Percentiles rank a stretch among this genome's conserved stretches.
These are phyloP conservation scores for Tachyglossus aculeatus DNA, from an alignment of 2,797 vertebrate genomes.

Conservation along the genomic window DNA sequence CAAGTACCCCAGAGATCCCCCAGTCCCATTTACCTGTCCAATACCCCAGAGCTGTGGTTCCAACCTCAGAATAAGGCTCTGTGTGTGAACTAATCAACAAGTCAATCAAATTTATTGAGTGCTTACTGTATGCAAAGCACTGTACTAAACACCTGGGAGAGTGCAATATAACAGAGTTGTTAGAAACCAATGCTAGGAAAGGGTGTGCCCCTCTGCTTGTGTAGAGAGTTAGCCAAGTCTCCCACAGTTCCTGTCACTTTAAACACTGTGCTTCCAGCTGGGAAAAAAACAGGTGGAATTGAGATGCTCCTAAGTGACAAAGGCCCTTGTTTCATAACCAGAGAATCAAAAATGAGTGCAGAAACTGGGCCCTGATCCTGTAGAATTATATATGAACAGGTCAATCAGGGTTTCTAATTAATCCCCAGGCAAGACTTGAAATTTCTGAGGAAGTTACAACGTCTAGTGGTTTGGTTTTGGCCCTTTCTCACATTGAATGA, in stretches of 20 bases:
- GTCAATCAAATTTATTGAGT: too few species aligned
- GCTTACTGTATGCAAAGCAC: too few species aligned
- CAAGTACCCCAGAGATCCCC: too few species aligned
- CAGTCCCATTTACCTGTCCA: too few species aligned
- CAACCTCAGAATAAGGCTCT: background rate
- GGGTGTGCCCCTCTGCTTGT: too few species aligned
- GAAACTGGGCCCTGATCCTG: background rate
- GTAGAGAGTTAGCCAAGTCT: background rate
- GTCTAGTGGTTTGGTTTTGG: too few species aligned
- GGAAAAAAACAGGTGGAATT: accelerated
- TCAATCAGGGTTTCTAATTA: background rate
- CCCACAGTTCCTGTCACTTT: background rate
- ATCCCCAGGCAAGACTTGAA: background rate
- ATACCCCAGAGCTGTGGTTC: background rate
- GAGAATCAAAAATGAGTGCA: background rate
- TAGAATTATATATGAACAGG: background rate
- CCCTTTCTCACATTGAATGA: too few species aligned
- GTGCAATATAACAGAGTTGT: too few species aligned
- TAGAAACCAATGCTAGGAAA: too few species aligned
- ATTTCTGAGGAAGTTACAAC: background rate
- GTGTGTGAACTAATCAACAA: background rate
- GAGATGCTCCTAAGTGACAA: background rate
- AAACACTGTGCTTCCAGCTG: background rate
- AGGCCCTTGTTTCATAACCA: background rate
- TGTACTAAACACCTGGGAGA: too few species aligned